Evolutionary conservation across 1,140 invertebrate genomes (phyloP), one percentile per base, ranked within the genome.

Genomic region (Bombus confusus): DNA sequence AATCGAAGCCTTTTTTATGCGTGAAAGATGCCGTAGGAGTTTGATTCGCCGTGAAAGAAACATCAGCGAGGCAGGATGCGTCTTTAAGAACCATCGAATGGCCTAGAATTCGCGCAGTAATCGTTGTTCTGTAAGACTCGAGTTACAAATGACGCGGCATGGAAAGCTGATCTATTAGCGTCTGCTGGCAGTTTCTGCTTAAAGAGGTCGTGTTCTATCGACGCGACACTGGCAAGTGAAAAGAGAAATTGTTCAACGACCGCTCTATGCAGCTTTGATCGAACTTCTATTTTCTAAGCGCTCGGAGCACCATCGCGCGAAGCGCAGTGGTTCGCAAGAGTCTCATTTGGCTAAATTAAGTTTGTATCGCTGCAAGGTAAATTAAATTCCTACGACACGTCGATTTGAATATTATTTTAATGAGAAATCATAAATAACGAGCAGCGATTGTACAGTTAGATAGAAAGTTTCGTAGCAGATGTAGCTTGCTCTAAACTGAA

Each of bases 131-230:
- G 31, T 57, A 43, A 41, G 15, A 41, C 25, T n/a, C n/a, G 31
- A n/a, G 52, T 78, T 41, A 31, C 39, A 62, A 78, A 78, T 64
- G 37, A 78, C 39, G 43, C 22, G n/a, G 22, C 41, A 34, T 79
- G 41, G 77, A 79, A 68, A 43, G 77, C 41, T 47, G 62, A 79
- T 68, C 62, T 79, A 77, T 59, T 62, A 34, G 41, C 28, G 34
- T 8, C 69, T n/a, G 59, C 39, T 15, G 5, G 39, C 69, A 72
- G 39, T 41, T 41, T 72, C 39, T 59, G 34, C 3, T 47, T 62
- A 59, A 77, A 39, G 34, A 77, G 75, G 47, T 77, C 52, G 47
- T 28, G 75, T 9, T n/a, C 34, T 25, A 25, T 25, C 22, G 12
- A 8, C 59, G 66, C 73, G 41, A 47, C 62, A 18, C 31, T n/a